Evolutionary conservation across 92 coral and sea anemone species (phyloP), one percentile per base, ranked within the genome.

Genomic region (Meandrina meandrites): DNA sequence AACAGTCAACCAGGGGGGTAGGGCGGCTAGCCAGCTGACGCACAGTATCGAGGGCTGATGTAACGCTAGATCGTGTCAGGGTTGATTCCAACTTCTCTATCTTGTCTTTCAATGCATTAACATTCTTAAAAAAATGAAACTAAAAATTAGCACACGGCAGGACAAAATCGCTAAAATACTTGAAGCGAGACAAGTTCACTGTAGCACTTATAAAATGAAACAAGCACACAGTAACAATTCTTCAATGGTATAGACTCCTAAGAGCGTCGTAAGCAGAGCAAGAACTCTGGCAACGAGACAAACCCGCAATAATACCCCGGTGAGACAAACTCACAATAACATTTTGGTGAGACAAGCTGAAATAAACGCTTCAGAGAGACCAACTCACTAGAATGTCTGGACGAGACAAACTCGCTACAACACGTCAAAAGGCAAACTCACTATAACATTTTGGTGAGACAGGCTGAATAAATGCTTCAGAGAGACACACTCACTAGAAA

Each of bases 11-110:
- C 30, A 87, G 50, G 24, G 79, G 47, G 11, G 40, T 24, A 22
- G 85, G 90, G 30, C 88, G 56, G 13, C 67, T 13, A 0, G 74
- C 80, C 81, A 75, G 50, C 47, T 84, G 88, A 8, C 88, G 81
- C 22, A 86, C 84, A 36, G 57, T 17, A 30, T 76, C 89, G 16
- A 86, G 76, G 18, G 79, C 79, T 2, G 56, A 47, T 5, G 54
- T 16, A 21, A 76, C 54, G 58, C 56, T 42, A 35, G 54, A 8
- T 45, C 30, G 56, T 5, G 56, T 75, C 56, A 75, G 17, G n/a
- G 54, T 40, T 24, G 54, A n/a, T 19, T 66, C 72, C 34, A 66
- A 30, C 72, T 7, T 2, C 72, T 66, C 72, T 13, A 66, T n/a
- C 72, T 66, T 66, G 2, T 13, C 32, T 27, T 56, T 56, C 62